phyloP scores from a whole-genome alignment of 2,797 vertebrate species.

The Pseudochirops cupreus region DNA sequence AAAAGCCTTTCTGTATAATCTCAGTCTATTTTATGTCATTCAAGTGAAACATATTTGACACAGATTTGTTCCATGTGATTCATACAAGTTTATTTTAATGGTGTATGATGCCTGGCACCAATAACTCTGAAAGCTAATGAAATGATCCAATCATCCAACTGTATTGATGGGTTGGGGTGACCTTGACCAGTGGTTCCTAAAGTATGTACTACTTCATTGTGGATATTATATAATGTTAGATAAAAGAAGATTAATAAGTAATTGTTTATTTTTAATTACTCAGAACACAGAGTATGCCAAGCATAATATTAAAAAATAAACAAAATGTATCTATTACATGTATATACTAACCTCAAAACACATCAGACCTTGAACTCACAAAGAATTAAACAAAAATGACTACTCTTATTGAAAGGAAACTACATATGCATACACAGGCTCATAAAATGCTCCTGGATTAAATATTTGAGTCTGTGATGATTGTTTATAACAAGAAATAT shows the following conservation, averaged over 20 bases:
- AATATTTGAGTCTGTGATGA: background rate
- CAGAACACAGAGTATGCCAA: background rate
- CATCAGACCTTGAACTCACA: background rate
- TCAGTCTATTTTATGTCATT: background rate
- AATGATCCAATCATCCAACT: background rate
- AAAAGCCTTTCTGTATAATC: background rate
- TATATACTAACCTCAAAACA: background rate
- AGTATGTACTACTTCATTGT: background rate
- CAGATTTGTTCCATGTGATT: background rate
- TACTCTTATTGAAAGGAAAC: background rate
- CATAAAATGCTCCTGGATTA: background rate
- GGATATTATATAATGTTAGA: background rate
- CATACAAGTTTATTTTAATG: too few species aligned
- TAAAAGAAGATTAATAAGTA: background rate
- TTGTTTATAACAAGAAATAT: background rate
- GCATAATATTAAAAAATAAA: background rate
- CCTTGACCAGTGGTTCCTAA: background rate
- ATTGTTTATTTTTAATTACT: background rate
- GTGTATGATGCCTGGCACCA: background rate
- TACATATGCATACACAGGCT: background rate
- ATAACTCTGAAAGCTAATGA: background rate
- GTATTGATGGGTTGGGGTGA: background rate
- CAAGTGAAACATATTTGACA: background rate
- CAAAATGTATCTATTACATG: background rate
- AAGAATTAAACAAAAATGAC: background rate